phyloP scores from a whole-genome alignment of 2,888 invertebrate genomes.

The Drosophila tanythrix region DNA sequence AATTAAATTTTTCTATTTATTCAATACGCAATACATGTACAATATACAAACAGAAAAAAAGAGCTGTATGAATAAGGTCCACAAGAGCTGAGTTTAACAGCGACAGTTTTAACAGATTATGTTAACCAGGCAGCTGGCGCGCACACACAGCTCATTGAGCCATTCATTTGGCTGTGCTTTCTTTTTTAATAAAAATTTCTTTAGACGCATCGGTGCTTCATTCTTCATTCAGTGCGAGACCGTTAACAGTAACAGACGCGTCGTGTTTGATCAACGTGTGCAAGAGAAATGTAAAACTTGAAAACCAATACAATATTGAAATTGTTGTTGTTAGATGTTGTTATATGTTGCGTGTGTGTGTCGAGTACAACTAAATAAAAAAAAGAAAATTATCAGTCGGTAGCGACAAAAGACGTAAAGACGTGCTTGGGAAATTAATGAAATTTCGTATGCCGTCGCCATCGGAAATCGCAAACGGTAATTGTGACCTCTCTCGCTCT shows the following conservation, averaged over 20 bases:
- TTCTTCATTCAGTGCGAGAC: conserved; percentile 83
- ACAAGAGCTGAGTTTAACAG: conserved; percentile 28
- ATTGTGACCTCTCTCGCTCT: conserved; percentile 50
- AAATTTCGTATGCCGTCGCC: conserved; percentile 63
- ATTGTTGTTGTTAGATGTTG: conserved; percentile 37
- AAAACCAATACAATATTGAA: conserved; percentile 56
- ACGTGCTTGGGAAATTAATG: conserved; percentile 74
- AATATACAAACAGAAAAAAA: background rate
- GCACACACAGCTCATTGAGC: conserved; percentile 29
- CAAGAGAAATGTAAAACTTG: conserved; percentile 64
- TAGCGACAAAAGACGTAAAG: conserved; percentile 27
- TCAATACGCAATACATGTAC: background rate
- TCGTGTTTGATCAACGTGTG: conserved; percentile 46
- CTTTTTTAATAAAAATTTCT: conserved; percentile 83
- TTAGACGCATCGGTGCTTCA: conserved; percentile 71
- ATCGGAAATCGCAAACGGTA: conserved; percentile 75
- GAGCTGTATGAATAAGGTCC: background rate
- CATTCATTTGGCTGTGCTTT: conserved; percentile 68
- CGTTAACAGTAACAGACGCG: conserved; percentile 77
- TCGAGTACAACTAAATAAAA: conserved; percentile 34
- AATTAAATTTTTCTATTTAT: background rate
- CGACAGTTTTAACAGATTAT: conserved; percentile 28
- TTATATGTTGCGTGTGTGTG: conserved; percentile 20
- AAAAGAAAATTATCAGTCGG: conserved; percentile 61
- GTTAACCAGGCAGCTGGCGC: conserved; percentile 33